Percentiles rank a stretch among this genome's conserved stretches.
These are phyloP conservation scores for Ciconia maguari DNA, from an alignment of 2,113 vertebrate genomes.

Conservation along the genomic window DNA sequence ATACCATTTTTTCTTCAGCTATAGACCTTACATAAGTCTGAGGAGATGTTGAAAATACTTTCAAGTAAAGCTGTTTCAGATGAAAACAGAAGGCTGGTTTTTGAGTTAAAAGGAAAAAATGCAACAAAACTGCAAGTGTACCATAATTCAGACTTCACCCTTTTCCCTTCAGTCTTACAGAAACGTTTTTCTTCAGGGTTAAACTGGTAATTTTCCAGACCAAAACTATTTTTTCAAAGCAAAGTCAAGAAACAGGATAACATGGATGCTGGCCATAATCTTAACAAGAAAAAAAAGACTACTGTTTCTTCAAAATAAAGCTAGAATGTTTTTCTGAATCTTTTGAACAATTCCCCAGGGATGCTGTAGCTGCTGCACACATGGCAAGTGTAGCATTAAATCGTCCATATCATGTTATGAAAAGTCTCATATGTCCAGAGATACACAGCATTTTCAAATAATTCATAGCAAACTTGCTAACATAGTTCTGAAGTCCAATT, in stretches of 20 bases:
- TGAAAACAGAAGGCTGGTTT: not conserved
- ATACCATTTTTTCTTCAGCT: not conserved
- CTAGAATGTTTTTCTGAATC: not conserved
- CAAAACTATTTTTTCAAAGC: slow-evolving; percentile 27
- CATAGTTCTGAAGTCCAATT: not conserved
- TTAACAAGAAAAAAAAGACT: not conserved
- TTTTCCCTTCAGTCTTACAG: not conserved
- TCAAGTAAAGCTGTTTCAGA: not conserved
- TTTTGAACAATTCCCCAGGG: not conserved
- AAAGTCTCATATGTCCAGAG: not conserved
- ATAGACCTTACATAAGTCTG: not conserved
- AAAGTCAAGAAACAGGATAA: not conserved
- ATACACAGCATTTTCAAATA: not conserved
- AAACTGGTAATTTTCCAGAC: slow-evolving; percentile 21
- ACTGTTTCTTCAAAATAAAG: not conserved
- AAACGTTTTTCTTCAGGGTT: not conserved
- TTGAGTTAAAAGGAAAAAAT: not conserved
- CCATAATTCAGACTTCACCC: not conserved
- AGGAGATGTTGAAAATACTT: not conserved
- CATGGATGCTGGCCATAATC: not conserved
- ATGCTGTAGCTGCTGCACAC: not conserved
- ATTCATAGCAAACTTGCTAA: not conserved
- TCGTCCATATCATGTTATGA: not conserved
- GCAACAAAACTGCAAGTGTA: not conserved
- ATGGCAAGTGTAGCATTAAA: not conserved